Conservation (phyloP, 2,797 vertebrate species). For the Triplophysa yarkandensis region DNA sequence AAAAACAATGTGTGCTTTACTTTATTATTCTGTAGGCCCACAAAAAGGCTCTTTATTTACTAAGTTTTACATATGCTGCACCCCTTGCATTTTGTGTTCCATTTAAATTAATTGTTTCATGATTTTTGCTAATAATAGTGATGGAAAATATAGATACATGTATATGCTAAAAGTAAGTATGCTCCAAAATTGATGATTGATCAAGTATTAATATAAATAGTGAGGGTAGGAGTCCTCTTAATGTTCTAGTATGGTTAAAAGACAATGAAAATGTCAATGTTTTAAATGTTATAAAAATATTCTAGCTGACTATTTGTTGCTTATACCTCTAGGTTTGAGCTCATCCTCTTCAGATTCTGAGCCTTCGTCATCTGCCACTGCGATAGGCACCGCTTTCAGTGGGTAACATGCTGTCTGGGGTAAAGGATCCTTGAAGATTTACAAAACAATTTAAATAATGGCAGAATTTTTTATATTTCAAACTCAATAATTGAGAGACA, state of each 20-base stretch:
- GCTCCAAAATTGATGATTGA: neutral
- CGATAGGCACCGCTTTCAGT: slow-evolving; percentile 90
- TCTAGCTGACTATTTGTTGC: neutral
- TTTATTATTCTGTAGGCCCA: no score
- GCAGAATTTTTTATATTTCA: neutral
- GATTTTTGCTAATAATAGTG: no score
- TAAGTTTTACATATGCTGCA: no score
- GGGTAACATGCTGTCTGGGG: slow-evolving; percentile 74
- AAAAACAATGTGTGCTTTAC: no score
- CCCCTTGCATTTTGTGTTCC: no score
- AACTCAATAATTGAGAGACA: neutral
- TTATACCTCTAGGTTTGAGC: slow-evolving; percentile 92
- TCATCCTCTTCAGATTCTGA: slow-evolving; percentile 98
- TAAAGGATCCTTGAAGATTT: slow-evolving; percentile 73
- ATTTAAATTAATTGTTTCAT: no score
- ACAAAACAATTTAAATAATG: neutral
- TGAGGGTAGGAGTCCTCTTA: neutral
- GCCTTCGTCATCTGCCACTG: slow-evolving; percentile 94
- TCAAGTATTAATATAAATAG: neutral
- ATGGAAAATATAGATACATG: no score
- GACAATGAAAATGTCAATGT: no score
- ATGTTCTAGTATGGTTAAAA: no score
- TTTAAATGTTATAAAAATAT: neutral
- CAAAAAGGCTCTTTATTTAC: no score
- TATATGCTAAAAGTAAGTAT: no score